These are phyloP conservation scores for Megastigmus dorsalis DNA, from an alignment of 2,888 invertebrate genomes.

Conservation along the genomic window DNA sequence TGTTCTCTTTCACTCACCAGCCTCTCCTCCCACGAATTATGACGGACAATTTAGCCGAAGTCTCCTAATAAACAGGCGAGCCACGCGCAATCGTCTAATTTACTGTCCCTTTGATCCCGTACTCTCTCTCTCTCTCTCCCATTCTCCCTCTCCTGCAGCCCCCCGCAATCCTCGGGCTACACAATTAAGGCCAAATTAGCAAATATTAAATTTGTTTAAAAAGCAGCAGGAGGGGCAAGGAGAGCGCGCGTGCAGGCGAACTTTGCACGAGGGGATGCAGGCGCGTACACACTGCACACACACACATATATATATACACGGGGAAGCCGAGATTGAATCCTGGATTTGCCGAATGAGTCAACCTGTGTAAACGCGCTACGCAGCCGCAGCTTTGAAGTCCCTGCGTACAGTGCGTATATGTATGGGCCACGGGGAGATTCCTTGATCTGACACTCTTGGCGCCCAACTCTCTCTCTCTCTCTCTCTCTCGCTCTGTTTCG, in stretches of 20 bases:
- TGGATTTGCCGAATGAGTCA: conserved; percentile 46
- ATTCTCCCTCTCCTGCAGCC: background rate
- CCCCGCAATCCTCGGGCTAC: background rate
- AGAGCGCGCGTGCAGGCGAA: background rate
- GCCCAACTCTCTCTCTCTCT: too few species aligned
- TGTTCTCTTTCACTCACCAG: too few species aligned
- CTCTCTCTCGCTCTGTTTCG: too few species aligned
- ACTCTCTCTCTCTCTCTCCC: background rate
- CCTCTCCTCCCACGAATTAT: too few species aligned
- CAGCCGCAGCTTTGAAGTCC: conserved; percentile 42
- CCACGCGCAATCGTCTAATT: conserved; percentile 40
- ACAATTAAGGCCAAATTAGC: conserved; percentile 50
- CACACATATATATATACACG: too few species aligned
- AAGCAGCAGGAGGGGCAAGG: conserved; percentile 9
- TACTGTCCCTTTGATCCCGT: conserved; percentile 39
- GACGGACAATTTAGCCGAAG: too few species aligned
- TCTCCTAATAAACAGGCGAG: conserved; percentile 18
- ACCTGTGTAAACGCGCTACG: conserved; percentile 23
- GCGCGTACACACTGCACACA: background rate
- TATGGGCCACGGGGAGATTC: conserved; percentile 39
- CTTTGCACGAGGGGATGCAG: background rate
- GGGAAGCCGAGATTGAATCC: conserved; percentile 46
- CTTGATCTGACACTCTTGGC: conserved; percentile 55
- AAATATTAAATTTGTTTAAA: conserved; percentile 50
- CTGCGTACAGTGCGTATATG: too few species aligned